Evolutionary conservation across 2,888 invertebrate genomes (phyloP), one percentile per base, ranked within the genome.

Genomic region (Netelia virgata): DNA sequence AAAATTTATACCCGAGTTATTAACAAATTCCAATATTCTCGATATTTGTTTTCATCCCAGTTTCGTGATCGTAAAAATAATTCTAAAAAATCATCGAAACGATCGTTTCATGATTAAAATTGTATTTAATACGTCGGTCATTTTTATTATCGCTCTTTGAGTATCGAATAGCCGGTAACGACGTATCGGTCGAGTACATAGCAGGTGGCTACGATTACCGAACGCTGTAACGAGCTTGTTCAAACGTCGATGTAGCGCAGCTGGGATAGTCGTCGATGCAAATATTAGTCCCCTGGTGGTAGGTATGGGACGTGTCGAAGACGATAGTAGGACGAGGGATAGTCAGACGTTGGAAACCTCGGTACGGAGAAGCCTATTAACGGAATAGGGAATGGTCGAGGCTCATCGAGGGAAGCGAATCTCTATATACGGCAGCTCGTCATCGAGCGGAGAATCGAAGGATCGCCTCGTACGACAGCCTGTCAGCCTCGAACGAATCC

Each of bases 251-350:
- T 69, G 10, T 2, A 74, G 28, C 50, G 59, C 69, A 78, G 36
- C 78, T 53, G 69, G 28, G 66, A 57, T 61, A 28, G 14, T 69
- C 47, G 61, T 14, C 69, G 36, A 18, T 78, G 63, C 63, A 50
- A 41, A 50, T 78, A 78, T 70, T 70, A 50, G 36, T 41, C 53
- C 18, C 69, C 28, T 53, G 18, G 16, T 14, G 36, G 18, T 61
- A 36, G 36, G 18, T 61, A 36, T 18, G 53, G 18, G 61, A 41
- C 6, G 36, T 50, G 69, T 70, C 10, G 70, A 28, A 70, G 61
- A 70, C 70, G 53, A 63, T 9, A 59, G 57, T 50, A 53, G 36
- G 11, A 47, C 10, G 50, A 53, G 41, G 20, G 14, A 28, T 28
- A 28, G 28, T 28, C 14, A 47, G 47, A 47, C 47, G 14, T 47